Evolutionary conservation across 1,140 invertebrate genomes (phyloP).

Genomic region (Bombus sylvicola): DNA sequence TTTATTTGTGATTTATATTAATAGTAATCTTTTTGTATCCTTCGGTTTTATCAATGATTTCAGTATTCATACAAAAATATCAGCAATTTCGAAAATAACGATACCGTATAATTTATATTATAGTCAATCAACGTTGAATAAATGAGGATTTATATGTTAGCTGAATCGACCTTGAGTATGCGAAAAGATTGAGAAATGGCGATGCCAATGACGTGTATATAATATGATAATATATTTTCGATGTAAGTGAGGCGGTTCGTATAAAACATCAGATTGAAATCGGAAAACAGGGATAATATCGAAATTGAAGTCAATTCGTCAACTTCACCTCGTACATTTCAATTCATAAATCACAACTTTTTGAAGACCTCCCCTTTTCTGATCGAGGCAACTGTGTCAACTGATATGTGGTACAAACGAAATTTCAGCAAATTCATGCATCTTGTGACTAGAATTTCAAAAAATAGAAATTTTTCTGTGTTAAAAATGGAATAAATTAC

Average conservation of each 20-base stretch:
- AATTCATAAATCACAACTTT: conserved; percentile 14
- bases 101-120: neutral
- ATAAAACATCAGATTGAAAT: conserved; percentile 1
- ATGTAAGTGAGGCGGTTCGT: neutral
- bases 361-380: neutral
- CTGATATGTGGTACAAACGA: neutral
- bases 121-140: neutral
- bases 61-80: neutral
- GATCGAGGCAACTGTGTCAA: neutral
- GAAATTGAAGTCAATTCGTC: neutral
- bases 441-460: neutral
- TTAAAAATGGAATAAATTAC: neutral
- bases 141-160: neutral
- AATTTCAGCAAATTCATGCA: neutral
- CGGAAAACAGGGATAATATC: neutral
- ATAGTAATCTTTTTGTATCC: neutral
- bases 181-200: neutral
- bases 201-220: neutral
- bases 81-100: too few relatives aligned
- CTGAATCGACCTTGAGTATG: too few relatives aligned
- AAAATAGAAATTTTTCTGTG: neutral
- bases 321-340: neutral
- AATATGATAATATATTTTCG: conserved; percentile 7
- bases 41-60: neutral
- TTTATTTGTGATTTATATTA: neutral